These are phyloP conservation scores for Hemiscyllium ocellatum DNA, from an alignment of 2,113 vertebrate species.

Conservation along the genomic window DNA sequence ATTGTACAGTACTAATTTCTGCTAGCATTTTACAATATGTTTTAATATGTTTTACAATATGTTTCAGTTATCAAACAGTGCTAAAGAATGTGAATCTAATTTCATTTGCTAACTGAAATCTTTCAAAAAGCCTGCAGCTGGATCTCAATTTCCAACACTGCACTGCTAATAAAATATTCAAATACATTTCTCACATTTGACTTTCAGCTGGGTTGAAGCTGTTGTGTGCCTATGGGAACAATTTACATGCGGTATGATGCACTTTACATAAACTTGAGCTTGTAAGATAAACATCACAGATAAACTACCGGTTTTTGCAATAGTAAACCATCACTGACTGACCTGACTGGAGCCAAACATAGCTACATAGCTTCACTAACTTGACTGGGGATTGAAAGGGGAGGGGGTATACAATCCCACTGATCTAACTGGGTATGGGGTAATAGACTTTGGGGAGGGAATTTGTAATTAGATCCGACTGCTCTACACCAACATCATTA, in stretches of 20 bases:
- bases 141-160: background rate
- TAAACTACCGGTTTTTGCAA: background rate
- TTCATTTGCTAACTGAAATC: background rate
- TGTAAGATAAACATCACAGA: background rate
- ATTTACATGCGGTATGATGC: conserved; percentile 2
- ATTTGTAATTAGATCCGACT: no score
- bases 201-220: background rate
- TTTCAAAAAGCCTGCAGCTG: background rate
- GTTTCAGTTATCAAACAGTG: background rate
- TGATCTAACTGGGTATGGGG: background rate
- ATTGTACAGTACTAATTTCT: background rate
- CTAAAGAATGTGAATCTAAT: background rate
- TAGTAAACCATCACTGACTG: background rate
- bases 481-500: no score
- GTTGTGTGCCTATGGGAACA: background rate
- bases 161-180: conserved; percentile 15
- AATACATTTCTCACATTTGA: background rate
- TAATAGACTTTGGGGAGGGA: background rate
- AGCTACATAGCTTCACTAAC: background rate
- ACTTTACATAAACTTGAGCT: conserved; percentile 31
- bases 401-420: background rate
- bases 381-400: background rate
- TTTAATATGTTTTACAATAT: no score
- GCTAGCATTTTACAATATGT: background rate
- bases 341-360: background rate